Conservation (phyloP, 2,888 invertebrate species). For the Cerceris ruficornis region DNA sequence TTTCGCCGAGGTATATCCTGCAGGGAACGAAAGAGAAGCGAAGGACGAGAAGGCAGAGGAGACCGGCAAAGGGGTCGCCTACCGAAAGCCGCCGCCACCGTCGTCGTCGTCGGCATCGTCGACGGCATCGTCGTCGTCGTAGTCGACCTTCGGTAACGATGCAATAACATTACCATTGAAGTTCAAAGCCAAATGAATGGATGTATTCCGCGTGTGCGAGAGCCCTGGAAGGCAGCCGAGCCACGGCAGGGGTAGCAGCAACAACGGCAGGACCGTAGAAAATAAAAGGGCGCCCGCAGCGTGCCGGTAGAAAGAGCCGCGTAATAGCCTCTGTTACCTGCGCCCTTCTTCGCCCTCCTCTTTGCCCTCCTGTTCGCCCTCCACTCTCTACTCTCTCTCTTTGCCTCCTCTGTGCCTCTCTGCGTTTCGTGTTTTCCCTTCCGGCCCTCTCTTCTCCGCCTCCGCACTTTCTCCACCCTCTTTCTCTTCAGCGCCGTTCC, state of each 20-base stretch:
- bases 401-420: slow-evolving; percentile 26
- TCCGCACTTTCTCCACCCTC: slow-evolving; percentile 32
- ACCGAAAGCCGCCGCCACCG: neutral
- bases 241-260: slow-evolving; percentile 28
- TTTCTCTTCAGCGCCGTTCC: slow-evolving; percentile 9
- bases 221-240: slow-evolving; percentile 51
- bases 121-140: slow-evolving; percentile 5
- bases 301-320: slow-evolving; percentile 61
- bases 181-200: slow-evolving; percentile 76
- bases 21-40: neutral
- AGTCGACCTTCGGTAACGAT: slow-evolving; percentile 72
- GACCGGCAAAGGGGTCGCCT: slow-evolving; percentile 24
- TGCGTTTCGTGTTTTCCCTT: slow-evolving; percentile 45
- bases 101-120: too few species aligned
- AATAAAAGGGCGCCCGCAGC: slow-evolving; percentile 67
- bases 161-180: slow-evolving; percentile 78
- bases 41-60: neutral
- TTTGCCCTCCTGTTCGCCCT: slow-evolving; percentile 19
- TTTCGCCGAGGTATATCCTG: too few species aligned
- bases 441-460: slow-evolving; percentile 34
- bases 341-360: slow-evolving; percentile 3
- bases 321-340: slow-evolving; percentile 71
- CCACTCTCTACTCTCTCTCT: slow-evolving; percentile 13
- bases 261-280: slow-evolving; percentile 48
- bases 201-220: slow-evolving; percentile 69